Conservation (phyloP, 2,888 invertebrate species). For the Perizoma affinitatum region DNA sequence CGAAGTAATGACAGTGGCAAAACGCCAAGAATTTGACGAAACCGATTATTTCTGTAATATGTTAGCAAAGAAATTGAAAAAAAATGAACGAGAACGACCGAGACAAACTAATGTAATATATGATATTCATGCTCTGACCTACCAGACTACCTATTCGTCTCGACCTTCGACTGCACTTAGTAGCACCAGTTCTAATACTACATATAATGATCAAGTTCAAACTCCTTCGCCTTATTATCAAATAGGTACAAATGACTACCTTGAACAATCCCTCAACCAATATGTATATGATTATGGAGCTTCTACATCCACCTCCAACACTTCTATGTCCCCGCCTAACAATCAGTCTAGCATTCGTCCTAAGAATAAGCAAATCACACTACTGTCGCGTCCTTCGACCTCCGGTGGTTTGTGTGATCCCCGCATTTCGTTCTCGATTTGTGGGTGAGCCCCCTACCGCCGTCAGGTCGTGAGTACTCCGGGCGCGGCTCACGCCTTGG, state of each 20-base stretch:
- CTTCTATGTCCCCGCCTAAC: conserved; percentile 9
- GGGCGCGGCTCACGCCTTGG: no score
- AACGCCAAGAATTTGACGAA: conserved; percentile 12
- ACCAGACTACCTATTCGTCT: conserved; percentile 12
- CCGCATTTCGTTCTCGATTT: no score
- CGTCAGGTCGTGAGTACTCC: no score
- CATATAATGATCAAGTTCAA: conserved; percentile 10
- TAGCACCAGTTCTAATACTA: conserved; percentile 11
- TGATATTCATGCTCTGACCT: conserved; percentile 13
- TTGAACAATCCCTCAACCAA: conserved; percentile 12
- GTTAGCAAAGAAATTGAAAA: conserved; percentile 12
- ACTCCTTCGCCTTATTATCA: conserved; percentile 13
- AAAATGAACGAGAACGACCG: conserved; percentile 12
- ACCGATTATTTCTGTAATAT: conserved; percentile 11
- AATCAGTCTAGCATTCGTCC: conserved; percentile 12
- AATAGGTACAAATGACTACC: conserved; percentile 9
- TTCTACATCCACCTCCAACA: conserved; percentile 13
- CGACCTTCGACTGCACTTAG: conserved; percentile 9
- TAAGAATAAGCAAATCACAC: conserved; percentile 11
- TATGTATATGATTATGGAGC: conserved; percentile 12
- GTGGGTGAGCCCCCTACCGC: no score
- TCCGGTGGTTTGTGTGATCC: no score
- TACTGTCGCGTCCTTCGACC: no score
- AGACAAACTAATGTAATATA: conserved; percentile 11
- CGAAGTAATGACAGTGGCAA: conserved; percentile 13